These are phyloP conservation scores for Dolichallabes microphthalmus DNA, from an alignment of 2,113 vertebrate species.

Conservation along the genomic window DNA sequence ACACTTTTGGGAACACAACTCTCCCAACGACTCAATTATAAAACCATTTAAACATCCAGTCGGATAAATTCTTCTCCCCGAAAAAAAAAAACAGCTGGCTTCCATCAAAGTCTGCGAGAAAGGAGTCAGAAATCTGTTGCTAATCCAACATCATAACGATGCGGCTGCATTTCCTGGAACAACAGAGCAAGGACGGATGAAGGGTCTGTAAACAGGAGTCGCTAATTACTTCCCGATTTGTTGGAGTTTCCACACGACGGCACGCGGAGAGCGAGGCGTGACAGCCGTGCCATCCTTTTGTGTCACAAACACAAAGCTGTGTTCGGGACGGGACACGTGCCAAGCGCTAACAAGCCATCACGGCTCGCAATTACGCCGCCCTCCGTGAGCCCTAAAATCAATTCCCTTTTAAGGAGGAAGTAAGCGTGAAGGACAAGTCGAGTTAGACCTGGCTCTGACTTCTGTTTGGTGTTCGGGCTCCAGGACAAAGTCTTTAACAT, in stretches of 20 bases:
- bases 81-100: not conserved
- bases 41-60: not conserved
- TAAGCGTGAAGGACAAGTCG: not conserved
- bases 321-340: not conserved
- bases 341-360: constrained; percentile 2
- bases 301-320: constrained; percentile 4
- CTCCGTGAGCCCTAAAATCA: constrained; percentile 26
- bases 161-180: not conserved
- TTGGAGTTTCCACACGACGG: not conserved
- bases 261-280: not conserved
- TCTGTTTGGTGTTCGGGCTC: not conserved
- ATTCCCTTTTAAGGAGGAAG: not conserved
- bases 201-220: not conserved
- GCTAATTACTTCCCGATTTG: constrained; percentile 43
- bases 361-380: constrained; percentile 13
- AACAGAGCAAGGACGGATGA: not conserved
- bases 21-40: not conserved
- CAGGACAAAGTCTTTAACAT: not conserved
- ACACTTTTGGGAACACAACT: constrained; percentile 3
- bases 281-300: not conserved
- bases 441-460: not conserved
- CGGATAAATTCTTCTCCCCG: not conserved
- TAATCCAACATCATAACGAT: not conserved
- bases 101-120: not conserved
- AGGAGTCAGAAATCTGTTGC: not conserved